These are phyloP conservation scores for Lingula anatina DNA, from an alignment of 2,888 invertebrate genomes.

Conservation along the genomic window DNA sequence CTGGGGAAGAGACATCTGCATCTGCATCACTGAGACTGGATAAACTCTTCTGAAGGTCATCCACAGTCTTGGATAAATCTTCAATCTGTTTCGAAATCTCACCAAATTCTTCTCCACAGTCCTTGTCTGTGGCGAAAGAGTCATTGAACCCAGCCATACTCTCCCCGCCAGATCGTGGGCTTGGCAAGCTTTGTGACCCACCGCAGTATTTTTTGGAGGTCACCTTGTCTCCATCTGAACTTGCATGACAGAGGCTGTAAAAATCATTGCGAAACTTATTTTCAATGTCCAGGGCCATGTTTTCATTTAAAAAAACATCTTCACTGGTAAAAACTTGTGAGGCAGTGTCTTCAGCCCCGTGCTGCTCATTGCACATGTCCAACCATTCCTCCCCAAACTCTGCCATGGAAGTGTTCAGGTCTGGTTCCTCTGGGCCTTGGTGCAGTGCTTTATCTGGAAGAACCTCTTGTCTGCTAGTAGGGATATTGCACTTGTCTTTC, in stretches of 20 bases:
- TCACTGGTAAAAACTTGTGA: neutral
- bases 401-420: no score
- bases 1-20: neutral
- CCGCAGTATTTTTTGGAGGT: neutral
- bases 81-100: slow-evolving; percentile 35
- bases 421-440: no score
- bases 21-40: slow-evolving; percentile 26
- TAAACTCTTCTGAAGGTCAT: slow-evolving; percentile 32
- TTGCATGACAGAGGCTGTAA: slow-evolving; percentile 39
- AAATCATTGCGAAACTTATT: slow-evolving; percentile 36
- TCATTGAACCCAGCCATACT: slow-evolving; percentile 4
- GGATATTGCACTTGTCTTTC: no score
- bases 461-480: no score
- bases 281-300: slow-evolving; percentile 15
- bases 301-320: neutral
- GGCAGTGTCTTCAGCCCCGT: neutral
- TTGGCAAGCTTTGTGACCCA: neutral
- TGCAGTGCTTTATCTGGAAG: no score
- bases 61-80: slow-evolving; percentile 35
- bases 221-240: slow-evolving; percentile 19
- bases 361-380: no score
- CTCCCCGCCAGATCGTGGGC: slow-evolving; percentile 6
- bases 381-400: no score
- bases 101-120: slow-evolving; percentile 25
- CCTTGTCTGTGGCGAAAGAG: neutral